Percentiles rank a stretch among this genome's conserved stretches.
Evolutionary conservation across 64 coral and sea anemone genomes (phyloP).

Genomic region (Stichodactyla helianthus): DNA sequence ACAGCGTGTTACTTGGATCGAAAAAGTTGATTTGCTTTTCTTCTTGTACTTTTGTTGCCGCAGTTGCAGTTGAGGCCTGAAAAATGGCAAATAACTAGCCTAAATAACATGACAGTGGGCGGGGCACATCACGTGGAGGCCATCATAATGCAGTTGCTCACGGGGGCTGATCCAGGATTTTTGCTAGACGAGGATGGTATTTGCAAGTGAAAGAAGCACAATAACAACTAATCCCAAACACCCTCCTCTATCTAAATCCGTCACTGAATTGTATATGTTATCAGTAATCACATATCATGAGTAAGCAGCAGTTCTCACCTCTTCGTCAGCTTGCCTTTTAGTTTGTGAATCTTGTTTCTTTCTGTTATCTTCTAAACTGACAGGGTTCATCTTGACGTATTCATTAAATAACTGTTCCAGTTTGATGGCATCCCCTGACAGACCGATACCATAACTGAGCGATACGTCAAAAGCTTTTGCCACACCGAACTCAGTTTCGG

Average conservation of each 20-base stretch:
- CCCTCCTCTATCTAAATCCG: too few species aligned
- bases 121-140: too few species aligned
- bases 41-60: neutral
- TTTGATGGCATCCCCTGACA: conserved; percentile 39
- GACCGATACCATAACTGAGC: conserved; percentile 24
- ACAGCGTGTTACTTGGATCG: conserved; percentile 16
- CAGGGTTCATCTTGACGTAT: conserved; percentile 9
- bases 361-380: neutral
- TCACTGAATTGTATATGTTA: too few species aligned
- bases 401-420: conserved; percentile 11
- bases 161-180: too few species aligned
- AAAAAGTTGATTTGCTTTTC: conserved; percentile 15
- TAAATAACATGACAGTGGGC: too few species aligned
- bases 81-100: neutral
- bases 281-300: too few species aligned
- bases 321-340: neutral
- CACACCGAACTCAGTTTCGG: neutral
- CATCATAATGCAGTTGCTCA: too few species aligned
- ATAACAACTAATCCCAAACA: too few species aligned
- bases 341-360: neutral
- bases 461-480: conserved; percentile 10
- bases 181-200: too few species aligned
- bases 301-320: neutral
- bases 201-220: too few species aligned
- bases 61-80: neutral